phyloP scores from a whole-genome alignment of 2,888 invertebrate species.

The Gari tellinella region DNA sequence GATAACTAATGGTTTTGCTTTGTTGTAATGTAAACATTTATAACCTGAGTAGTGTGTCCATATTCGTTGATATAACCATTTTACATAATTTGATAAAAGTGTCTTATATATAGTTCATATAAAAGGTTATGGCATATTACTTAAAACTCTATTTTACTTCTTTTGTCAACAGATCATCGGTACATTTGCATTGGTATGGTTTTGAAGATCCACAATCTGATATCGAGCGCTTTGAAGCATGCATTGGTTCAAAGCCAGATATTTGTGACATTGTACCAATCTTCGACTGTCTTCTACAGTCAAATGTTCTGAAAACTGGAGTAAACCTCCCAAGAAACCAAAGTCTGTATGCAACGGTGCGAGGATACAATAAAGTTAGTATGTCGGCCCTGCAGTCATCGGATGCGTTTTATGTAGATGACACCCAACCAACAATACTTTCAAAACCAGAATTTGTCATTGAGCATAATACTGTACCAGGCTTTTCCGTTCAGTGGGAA shows the following conservation, averaged over 20 bases:
- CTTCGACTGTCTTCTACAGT: constrained; percentile 18
- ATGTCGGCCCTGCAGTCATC: constrained; percentile 27
- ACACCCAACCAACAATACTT: constrained; percentile 19
- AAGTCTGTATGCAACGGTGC: constrained; percentile 47
- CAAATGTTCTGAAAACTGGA: constrained; percentile 25
- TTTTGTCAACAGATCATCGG: constrained; percentile 15
- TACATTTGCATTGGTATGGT: constrained; percentile 39
- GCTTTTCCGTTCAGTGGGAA: constrained; percentile 39
- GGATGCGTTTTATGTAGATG: constrained; percentile 36
- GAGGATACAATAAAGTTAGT: constrained; percentile 31
- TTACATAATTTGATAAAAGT: no score
- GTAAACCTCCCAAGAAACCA: constrained; percentile 29
- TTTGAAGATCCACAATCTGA: constrained; percentile 58
- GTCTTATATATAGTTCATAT: no score
- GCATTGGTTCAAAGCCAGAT: constrained; percentile 16
- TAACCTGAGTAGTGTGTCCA: no score
- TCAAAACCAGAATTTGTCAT: constrained; percentile 17
- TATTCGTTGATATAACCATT: no score
- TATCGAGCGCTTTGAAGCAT: constrained; percentile 43
- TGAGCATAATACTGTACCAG: background rate
- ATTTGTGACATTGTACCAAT: constrained; percentile 23
- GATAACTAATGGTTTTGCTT: no score
- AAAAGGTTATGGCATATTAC: no score
- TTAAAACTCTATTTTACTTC: background rate
- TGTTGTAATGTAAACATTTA: no score